Base-by-base conservation (phyloP, 2,113 vertebrate species). In the Thermophis baileyi region DNA sequence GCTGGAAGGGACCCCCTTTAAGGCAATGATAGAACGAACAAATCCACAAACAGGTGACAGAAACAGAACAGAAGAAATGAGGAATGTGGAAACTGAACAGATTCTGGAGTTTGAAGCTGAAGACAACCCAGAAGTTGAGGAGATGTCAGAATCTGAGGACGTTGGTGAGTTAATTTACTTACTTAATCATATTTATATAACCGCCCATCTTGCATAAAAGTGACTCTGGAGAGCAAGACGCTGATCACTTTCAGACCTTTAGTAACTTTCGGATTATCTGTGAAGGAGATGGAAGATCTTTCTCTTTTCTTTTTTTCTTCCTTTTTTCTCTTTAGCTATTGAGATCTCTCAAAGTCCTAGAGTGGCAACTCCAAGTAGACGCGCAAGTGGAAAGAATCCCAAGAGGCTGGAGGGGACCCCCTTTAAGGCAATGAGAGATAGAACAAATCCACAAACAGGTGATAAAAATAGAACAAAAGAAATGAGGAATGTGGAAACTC, bases 81-180 rank as follows among this genome's bases (percentile, higher is more conserved):
- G 16, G 51, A 53, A 0, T 89, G 47, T 0, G 0, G 30, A 16
- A 30, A 50, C 91, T n/a, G 85, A 93, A 10, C 81, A 91, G 89
- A 92, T 95, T 30, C 88, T 93, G 18, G 22, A 44, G 92, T 3
- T 10, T 92, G 94, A 94, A 51, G 46, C 90, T 25, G 96, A 95
- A 90, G 53, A 8, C 88, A 94, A 94, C 40, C 22, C 24, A n/a
- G 94, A 94, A 85, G 20, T 4, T 25, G n/a, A n/a, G n/a, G 63
- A 85, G 63, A 18, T 57, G 30, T 89, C 88, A 27, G 88, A 89
- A 54, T 27, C 35, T 49, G 7, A 69, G 24, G 94, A 46, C 35
- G 11, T 87, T 90, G 96, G 97, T 96, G 93, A 95, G 94, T 20
- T 47, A 27, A 46, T 0, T 8, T 0, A 40, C 0, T 8, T 0